Base-by-base conservation (phyloP, 2,888 invertebrate species). In the Hemaris fuciformis region DNA sequence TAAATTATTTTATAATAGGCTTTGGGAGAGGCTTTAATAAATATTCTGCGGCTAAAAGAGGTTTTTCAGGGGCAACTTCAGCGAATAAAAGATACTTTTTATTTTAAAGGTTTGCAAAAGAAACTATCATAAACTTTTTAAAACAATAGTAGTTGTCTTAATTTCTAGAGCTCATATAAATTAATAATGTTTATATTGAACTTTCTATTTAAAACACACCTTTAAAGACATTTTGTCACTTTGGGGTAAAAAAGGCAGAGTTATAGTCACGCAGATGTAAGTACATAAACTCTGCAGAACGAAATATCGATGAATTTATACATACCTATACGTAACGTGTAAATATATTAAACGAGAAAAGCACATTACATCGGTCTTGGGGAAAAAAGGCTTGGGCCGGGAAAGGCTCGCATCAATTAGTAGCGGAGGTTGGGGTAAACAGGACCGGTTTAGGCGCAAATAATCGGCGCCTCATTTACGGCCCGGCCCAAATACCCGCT, bases 381-480 rank as follows among this genome's bases (percentile, higher is more conserved):
- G 74, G 80, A 85, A 85, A 85, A 84, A 77, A 53, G 53, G 45
- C 23, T 22, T 13, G 45, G 23, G 27, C 27, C 18, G 13, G 43
- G 53, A 53, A 78, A 74, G 73, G 77, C 71, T 73, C 76, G 74
- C 87, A 88, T 88, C 87, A 89, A 89, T 89, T 89, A 89, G 88
- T 78, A 79, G 79, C 83, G 80, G 78, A 84, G 80, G 81, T 73
- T 65, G 73, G 77, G 80, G 82, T 71, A 87, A 87, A 87, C 78
- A 83, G 76, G 60, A 61, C 77, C 83, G 64, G 64, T 59, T 63
- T 61, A 61, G 61, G 59, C 56, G 22, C 82, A 87, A 87, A 88
- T 87, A 87, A 88, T 87, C 85, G 87, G 75, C 67, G 82, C 77
- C 84, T 85, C 87, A 87, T 86, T 87, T 85, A 77, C 80, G 65